A percentile compares a stretch with the other conserved stretches of the same genome.
Evolutionary conservation across 1,140 invertebrate genomes (phyloP).

Genomic region (Argopecten irradians): DNA sequence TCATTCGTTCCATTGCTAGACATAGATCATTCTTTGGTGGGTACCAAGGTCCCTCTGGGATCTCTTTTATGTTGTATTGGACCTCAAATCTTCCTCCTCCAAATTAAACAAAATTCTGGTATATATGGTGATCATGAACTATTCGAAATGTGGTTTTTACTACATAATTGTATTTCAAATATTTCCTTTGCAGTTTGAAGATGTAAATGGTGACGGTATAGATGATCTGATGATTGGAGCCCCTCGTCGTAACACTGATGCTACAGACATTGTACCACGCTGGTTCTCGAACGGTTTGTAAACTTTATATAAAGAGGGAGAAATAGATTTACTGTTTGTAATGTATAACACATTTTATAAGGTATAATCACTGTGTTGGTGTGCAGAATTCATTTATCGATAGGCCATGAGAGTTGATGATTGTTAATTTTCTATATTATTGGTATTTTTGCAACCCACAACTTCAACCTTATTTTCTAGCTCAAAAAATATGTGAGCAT

Average conservation of each 20-base stretch:
- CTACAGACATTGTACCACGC: slow-evolving; percentile 50
- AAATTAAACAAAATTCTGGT: no score
- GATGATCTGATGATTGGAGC: slow-evolving; percentile 65
- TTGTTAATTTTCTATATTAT: no score
- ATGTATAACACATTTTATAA: neutral
- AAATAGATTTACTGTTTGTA: neutral
- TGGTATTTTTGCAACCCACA: no score
- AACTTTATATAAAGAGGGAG: neutral
- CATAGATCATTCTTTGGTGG: no score
- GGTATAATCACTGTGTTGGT: neutral
- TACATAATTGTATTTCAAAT: no score
- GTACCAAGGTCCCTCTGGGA: no score
- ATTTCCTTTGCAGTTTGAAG: slow-evolving; percentile 55
- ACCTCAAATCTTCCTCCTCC: neutral
- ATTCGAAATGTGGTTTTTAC: no score
- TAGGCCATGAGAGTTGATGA: no score
- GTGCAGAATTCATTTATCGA: slow-evolving; percentile 10
- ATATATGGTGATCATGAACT: no score
- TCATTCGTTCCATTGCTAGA: no score
- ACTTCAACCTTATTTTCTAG: no score
- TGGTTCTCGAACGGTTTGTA: slow-evolving; percentile 20
- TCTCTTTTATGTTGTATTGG: neutral
- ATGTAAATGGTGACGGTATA: slow-evolving; percentile 60
- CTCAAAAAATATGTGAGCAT: no score
- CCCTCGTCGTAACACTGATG: slow-evolving; percentile 57